Base-by-base conservation (phyloP, 1,140 invertebrate genomes). In the Hyles euphorbiae region DNA sequence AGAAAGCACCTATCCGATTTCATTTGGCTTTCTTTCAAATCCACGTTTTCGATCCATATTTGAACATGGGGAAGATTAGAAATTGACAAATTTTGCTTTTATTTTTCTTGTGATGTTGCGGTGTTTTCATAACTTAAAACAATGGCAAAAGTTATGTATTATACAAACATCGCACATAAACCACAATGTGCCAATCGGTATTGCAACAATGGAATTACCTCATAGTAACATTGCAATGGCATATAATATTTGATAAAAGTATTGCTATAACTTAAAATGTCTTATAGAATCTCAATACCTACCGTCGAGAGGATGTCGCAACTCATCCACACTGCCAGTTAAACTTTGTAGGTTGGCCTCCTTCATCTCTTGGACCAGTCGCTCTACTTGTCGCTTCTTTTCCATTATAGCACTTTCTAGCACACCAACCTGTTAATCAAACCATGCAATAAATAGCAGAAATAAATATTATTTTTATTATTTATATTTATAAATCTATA, bases 311-410 rank as follows among this genome's bases (percentile, higher is more conserved):
- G 96, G 91, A 87, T 95, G 91, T 76, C 94, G 92, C 32, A 96
- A 89, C 88, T 96, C 95, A 76, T 97, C 95, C 50, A 95, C 94
- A 48, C 95, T 94, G 60, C 95, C 94, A n/a, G 94, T 94, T 44
- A 98, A 88, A 82, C 95, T 96, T 85, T 96, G 94, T 36, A 98
- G 87, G 88, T 98, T 98, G 2, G 96, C 96, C 79, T 97, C 95
- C 83, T 98, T 97, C 94, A 98, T 96, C 74, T 97, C 95, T 34
- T 94, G 91, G 5, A 97, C 95, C 57, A 98, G 86, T 65, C 93
- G 91, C 70, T 97, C 96, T 22, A 97, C 94, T 89, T 96, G 94
- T 49, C 94, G 90, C 81, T 96, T 96, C 80, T 97, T 96, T 58
- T 96, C 95, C 58, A 94, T 92, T 76, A 96, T 96, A 0, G 94